phyloP scores from a whole-genome alignment of 2,113 vertebrate genomes.

The Nannospalax galili region DNA sequence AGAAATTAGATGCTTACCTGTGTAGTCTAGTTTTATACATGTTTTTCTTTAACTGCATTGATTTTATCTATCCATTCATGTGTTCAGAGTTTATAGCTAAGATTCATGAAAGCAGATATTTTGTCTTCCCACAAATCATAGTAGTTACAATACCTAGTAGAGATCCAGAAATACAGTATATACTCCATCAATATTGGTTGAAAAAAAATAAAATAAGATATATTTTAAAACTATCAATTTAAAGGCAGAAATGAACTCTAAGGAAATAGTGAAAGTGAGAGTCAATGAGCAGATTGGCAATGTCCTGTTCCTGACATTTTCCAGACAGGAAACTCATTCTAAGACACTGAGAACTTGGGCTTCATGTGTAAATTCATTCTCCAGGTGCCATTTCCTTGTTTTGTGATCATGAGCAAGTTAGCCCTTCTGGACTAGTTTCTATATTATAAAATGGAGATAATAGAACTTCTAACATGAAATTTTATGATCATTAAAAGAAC shows the following conservation, averaged over 20 bases:
- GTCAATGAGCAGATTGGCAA: not conserved
- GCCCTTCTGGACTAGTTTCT: not conserved
- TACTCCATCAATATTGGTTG: not conserved
- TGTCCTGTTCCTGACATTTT: not conserved
- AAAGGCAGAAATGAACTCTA: not conserved
- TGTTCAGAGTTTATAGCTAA: not conserved
- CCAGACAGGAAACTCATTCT: not conserved
- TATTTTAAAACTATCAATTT: not conserved
- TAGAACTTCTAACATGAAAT: not conserved
- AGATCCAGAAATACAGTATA: not conserved
- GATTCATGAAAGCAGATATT: not conserved
- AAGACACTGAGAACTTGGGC: not conserved
- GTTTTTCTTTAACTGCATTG: not conserved
- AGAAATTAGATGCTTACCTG: not conserved
- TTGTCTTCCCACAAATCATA: too few relatives aligned
- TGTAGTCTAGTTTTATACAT: not conserved
- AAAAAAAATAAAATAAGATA: not conserved
- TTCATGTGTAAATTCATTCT: not conserved
- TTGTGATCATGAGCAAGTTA: not conserved
- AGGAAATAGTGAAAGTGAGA: not conserved
- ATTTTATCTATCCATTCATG: not conserved
- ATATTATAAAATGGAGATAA: slow-evolving; percentile 41
- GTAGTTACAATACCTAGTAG: not conserved
- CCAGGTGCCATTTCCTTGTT: not conserved
- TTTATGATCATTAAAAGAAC: slow-evolving; percentile 45